A percentile compares a stretch with the other conserved stretches of the same genome.
Evolutionary conservation across 2,888 invertebrate genomes (phyloP).

Genomic region (Cataglyphis altisquamis): DNA sequence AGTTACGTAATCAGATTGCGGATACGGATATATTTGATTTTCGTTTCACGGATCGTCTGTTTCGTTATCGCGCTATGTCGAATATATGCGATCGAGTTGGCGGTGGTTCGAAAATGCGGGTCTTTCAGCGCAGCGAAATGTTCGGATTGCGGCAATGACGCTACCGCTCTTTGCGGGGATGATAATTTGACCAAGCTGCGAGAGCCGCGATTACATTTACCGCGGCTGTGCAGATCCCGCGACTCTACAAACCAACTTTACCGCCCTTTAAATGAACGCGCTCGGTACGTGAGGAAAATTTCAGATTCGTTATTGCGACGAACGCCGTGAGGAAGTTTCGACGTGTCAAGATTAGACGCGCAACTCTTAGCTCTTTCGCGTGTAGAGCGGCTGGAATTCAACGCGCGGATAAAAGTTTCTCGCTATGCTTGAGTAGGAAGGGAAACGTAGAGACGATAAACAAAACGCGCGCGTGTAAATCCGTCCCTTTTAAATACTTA

Average conservation of each 20-base stretch:
- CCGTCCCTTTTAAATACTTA: neutral
- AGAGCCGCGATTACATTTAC: slow-evolving; percentile 21
- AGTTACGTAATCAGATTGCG: neutral
- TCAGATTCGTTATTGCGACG: slow-evolving; percentile 44
- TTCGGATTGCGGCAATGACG: slow-evolving; percentile 18
- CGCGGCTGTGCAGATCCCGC: slow-evolving; percentile 2
- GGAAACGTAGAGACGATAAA: slow-evolving; percentile 19
- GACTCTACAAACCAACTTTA: slow-evolving; percentile 25
- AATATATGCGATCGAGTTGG: slow-evolving; percentile 4
- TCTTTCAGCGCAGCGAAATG: neutral
- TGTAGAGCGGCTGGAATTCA: neutral
- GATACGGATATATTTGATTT: slow-evolving; percentile 24
- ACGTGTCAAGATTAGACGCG: slow-evolving; percentile 54
- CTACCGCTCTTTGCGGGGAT: neutral
- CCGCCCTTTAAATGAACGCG: slow-evolving; percentile 51
- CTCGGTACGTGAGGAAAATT: slow-evolving; percentile 53
- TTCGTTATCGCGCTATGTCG: neutral
- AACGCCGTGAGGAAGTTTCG: slow-evolving; percentile 39
- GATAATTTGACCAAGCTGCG: slow-evolving; percentile 39
- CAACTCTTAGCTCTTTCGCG: slow-evolving; percentile 13
- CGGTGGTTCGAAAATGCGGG: slow-evolving; percentile 14
- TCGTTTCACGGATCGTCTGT: neutral
- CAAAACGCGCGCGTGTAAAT: neutral
- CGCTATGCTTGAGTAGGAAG: neutral
- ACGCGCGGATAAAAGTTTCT: slow-evolving; percentile 37